phyloP scores from a whole-genome alignment of 2,888 invertebrate species.

The Hermaeophaga mercurialis region DNA sequence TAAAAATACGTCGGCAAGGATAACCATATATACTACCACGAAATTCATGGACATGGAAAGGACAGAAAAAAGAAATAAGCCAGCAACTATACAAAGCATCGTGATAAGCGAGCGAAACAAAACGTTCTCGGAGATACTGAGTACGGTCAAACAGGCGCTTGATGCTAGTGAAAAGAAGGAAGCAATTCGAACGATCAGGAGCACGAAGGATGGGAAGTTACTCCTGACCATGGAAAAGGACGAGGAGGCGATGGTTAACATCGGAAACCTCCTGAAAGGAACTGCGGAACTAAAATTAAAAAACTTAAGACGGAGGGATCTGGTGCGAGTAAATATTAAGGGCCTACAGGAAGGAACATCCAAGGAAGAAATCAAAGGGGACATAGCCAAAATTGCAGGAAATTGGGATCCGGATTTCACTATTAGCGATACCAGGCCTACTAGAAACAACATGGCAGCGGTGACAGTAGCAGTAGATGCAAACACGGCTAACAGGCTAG shows the following conservation, averaged over 20 bases:
- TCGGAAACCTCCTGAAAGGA: not conserved
- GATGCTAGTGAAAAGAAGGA: not conserved
- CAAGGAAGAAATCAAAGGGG: not conserved
- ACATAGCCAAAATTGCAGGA: not conserved
- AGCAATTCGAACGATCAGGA: not conserved
- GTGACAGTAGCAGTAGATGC: not conserved
- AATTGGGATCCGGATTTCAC: not conserved
- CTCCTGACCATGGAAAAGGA: conserved; percentile 2
- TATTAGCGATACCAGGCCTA: not conserved
- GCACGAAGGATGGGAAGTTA: not conserved
- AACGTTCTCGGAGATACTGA: not conserved
- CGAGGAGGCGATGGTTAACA: not conserved
- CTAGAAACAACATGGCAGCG: not conserved
- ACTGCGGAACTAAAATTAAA: not conserved
- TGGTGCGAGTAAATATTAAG: not conserved
- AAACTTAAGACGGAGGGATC: not conserved
- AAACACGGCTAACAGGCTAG: not conserved
- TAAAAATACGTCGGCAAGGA: not conserved
- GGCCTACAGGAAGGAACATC: not conserved
- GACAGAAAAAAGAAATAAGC: not conserved
- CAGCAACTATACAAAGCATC: not conserved
- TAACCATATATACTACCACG: not conserved
- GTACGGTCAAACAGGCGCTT: not conserved
- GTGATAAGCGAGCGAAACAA: conserved; percentile 2
- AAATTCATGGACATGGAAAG: not conserved